Base-by-base conservation (phyloP, 2,797 vertebrate species). In the Vireo griseus region DNA sequence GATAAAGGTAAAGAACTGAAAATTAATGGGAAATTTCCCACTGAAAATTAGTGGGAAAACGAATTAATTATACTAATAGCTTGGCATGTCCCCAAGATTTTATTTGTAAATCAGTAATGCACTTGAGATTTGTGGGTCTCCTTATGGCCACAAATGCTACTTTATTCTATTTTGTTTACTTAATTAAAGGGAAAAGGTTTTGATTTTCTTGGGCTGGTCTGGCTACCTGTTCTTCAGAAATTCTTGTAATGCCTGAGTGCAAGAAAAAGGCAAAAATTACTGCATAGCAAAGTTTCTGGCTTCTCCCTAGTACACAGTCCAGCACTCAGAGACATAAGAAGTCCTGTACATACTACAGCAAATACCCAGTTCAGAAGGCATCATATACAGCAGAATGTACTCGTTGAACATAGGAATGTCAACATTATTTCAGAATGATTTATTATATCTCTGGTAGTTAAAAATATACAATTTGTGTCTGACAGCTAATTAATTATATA, bases 381-480 rank as follows among this genome's bases (percentile, higher is more conserved):
- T 18, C 74, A 26, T 35, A 71, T 20, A 33, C 16, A 90, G 22
- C 21, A 90, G 52, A 40, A 71, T 94, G n/a, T 67, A 69, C 39
- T 71, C 37, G 29, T 6, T 65, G 59, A 92, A 92, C 58, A 52
- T 50, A 94, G 68, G 92, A 96, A 91, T 94, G 74, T 65, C 76
- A 96, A 74, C 55, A 90, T 88, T 68, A 95, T 92, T 98, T 95
- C 87, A 88, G 82, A 95, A 90, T 95, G 39, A 97, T 92, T 95
- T 96, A 91, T 96, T 94, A 75, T 25, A 63, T 92, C 33, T 12
- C n/a, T 79, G 22, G 50, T 40, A 85, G 51, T 92, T 89, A 90
- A 97, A 96, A 96, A 88, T 22, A 52, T 63, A 40, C 11, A 40
- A 10, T 37, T 68, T 63, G 20, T 19, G 50, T 63, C 37, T 68